phyloP scores from a whole-genome alignment of 2,113 vertebrate genomes.

The Pipa parva region DNA sequence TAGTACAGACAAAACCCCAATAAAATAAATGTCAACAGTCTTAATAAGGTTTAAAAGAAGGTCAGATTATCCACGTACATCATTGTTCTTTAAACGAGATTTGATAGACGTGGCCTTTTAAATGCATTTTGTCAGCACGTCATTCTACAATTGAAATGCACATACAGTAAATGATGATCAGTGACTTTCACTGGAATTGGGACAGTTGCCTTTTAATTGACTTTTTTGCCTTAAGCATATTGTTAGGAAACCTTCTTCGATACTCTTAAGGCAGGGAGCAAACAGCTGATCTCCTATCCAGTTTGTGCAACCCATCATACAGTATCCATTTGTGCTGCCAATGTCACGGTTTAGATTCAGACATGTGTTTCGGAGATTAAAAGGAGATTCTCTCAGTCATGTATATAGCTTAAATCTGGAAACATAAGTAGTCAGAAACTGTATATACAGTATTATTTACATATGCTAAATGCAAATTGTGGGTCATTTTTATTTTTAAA shows the following conservation, averaged over 20 bases:
- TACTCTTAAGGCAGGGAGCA: slow-evolving; percentile 49
- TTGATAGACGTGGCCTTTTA: slow-evolving; percentile 22
- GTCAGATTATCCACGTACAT: slow-evolving; percentile 42
- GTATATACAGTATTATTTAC: slow-evolving; percentile 28
- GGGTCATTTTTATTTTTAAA: not conserved
- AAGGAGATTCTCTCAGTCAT: slow-evolving; percentile 45
- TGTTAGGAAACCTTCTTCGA: slow-evolving; percentile 50
- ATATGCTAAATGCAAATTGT: not conserved
- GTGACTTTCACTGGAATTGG: slow-evolving; percentile 55
- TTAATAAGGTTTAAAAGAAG: slow-evolving; percentile 44
- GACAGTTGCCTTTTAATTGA: slow-evolving; percentile 67
- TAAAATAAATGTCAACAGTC: slow-evolving; percentile 44
- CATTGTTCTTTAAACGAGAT: slow-evolving; percentile 38
- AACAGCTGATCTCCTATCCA: slow-evolving; percentile 55
- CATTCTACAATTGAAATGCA: slow-evolving; percentile 34
- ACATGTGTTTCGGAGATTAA: slow-evolving; percentile 52
- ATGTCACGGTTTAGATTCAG: slow-evolving; percentile 51
- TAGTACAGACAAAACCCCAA: slow-evolving; percentile 33
- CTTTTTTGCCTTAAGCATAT: slow-evolving; percentile 51
- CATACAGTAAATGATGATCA: slow-evolving; percentile 49
- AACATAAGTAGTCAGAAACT: slow-evolving; percentile 54
- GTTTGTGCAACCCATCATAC: slow-evolving; percentile 57
- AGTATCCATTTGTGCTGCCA: slow-evolving; percentile 59
- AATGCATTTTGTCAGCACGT: slow-evolving; percentile 34
- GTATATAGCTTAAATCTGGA: slow-evolving; percentile 62